These are phyloP conservation scores for Pediacus dermestoides DNA, from an alignment of 2,888 invertebrate species.

Conservation along the genomic window DNA sequence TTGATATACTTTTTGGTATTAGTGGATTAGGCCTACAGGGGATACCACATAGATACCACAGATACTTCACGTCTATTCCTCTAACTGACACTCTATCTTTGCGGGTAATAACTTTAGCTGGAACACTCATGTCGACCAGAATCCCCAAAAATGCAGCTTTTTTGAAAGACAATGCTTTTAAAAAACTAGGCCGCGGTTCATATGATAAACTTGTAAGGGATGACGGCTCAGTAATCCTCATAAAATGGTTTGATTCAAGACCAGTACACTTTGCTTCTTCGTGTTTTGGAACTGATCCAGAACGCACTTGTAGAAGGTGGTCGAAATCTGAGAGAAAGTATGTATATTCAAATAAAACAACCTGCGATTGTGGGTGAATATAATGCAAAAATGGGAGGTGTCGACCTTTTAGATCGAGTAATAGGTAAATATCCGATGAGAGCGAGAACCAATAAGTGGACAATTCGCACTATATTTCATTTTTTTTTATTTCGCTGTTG, in stretches of 20 bases:
- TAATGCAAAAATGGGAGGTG: slow-evolving; percentile 13
- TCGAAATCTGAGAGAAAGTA: slow-evolving; percentile 9
- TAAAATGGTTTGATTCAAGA: slow-evolving; percentile 12
- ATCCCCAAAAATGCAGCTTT: slow-evolving; percentile 2
- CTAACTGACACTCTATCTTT: too few species aligned
- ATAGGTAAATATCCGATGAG: slow-evolving; percentile 10
- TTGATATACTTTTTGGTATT: too few species aligned
- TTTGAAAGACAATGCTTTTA: not conserved
- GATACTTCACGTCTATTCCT: too few species aligned
- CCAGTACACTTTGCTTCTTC: slow-evolving; percentile 15
- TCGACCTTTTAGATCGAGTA: slow-evolving; percentile 14
- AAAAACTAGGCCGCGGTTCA: slow-evolving; percentile 7
- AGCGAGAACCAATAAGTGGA: slow-evolving; percentile 6
- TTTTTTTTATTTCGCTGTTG: slow-evolving; percentile 6
- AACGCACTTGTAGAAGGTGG: slow-evolving; percentile 12
- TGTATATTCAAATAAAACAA: slow-evolving; percentile 13
- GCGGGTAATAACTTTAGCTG: too few species aligned
- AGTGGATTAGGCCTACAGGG: too few species aligned
- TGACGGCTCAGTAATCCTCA: slow-evolving; percentile 8
- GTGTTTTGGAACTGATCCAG: slow-evolving; percentile 11
- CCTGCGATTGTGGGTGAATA: slow-evolving; percentile 10
- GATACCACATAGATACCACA: too few species aligned
- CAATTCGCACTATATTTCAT: slow-evolving; percentile 2
- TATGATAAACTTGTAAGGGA: slow-evolving; percentile 11
- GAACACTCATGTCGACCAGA: too few species aligned